Evolutionary conservation across 2,797 vertebrate species (phyloP).

Genomic region (Acomys russatus): DNA sequence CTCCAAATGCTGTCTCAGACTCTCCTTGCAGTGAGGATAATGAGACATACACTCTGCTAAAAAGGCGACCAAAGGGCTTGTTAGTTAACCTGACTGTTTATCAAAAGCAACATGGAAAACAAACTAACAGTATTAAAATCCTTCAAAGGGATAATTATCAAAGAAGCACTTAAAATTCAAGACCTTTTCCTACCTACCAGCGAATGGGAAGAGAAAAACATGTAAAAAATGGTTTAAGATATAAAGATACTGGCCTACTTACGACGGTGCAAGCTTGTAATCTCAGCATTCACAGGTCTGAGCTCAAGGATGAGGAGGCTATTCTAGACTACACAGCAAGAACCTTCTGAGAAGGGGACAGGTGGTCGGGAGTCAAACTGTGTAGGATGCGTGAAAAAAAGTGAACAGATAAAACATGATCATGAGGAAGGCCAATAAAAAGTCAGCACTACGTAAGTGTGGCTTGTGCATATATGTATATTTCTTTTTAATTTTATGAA

Average conservation of each 20-base stretch:
- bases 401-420: neutral
- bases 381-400: neutral
- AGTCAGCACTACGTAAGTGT: slow-evolving; percentile 29
- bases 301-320: neutral
- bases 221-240: slow-evolving; percentile 7
- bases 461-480: neutral
- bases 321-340: neutral
- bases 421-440: neutral
- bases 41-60: neutral
- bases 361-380: neutral
- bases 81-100: neutral
- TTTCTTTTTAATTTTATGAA: slow-evolving; percentile 21
- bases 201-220: slow-evolving; percentile 20
- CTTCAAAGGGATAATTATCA: slow-evolving; percentile 56
- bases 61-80: neutral
- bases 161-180: slow-evolving; percentile 58
- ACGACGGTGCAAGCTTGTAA: neutral
- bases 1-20: too few relatives aligned
- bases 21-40: slow-evolving; percentile 62
- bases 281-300: neutral
- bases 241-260: too few relatives aligned
- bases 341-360: neutral
- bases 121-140: neutral
- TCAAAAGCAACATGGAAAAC: neutral
- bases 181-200: neutral